phyloP scores from a whole-genome alignment of 1,140 invertebrate genomes.

The Neodiprion lecontei region DNA sequence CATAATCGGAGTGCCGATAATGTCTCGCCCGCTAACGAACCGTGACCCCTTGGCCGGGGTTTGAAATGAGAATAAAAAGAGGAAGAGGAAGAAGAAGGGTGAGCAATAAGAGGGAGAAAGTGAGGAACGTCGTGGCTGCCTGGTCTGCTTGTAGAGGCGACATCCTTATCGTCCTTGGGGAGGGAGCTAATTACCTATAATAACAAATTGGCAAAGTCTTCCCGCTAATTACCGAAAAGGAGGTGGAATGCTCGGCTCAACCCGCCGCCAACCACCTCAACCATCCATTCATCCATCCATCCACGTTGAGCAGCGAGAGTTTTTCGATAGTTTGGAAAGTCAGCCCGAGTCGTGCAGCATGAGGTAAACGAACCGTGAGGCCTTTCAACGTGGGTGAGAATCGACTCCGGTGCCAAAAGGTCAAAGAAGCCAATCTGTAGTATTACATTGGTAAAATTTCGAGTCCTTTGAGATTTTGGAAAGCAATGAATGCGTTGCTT shows the following conservation, averaged over 20 bases:
- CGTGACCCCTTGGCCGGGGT: too few relatives aligned
- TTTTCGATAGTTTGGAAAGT: constrained; percentile 1
- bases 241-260: background rate
- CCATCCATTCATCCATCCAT: background rate
- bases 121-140: background rate
- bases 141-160: background rate
- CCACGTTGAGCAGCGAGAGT: background rate
- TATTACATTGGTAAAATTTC: too few relatives aligned
- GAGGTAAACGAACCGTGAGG: background rate
- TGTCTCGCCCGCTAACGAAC: too few relatives aligned
- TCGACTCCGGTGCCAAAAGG: background rate
- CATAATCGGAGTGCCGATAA: too few relatives aligned
- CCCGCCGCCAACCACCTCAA: too few relatives aligned
- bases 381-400: background rate
- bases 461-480: too few relatives aligned
- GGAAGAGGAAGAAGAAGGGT: too few relatives aligned
- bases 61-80: too few relatives aligned
- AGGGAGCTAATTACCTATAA: constrained; percentile 1
- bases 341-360: background rate
- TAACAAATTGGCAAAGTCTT: constrained; percentile 6
- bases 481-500: too few relatives aligned
- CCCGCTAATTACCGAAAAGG: constrained; percentile 1
- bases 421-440: background rate
- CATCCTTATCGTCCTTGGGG: background rate
- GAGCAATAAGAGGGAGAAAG: too few relatives aligned